Conservation (phyloP, 2,113 vertebrate genomes). For the Cranoglanis bouderius region DNA sequence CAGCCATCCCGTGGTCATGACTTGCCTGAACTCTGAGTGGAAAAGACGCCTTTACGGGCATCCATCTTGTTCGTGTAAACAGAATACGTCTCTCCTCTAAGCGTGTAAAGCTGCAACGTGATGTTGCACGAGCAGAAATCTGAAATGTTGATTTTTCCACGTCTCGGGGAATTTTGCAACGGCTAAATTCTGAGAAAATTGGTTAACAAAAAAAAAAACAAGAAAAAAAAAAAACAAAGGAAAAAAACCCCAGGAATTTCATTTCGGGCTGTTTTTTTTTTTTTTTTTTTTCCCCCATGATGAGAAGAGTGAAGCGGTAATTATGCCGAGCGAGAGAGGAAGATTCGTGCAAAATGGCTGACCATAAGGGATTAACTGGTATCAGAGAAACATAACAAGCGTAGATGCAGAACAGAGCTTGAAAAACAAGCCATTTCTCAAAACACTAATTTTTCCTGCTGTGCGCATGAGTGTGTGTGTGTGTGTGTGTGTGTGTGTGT, state of each 20-base stretch:
- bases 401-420: not conserved
- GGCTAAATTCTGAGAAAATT: not conserved
- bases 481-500: not conserved
- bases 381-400: not conserved
- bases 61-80: not conserved
- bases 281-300: not conserved
- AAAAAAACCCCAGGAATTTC: not conserved
- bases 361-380: constrained; percentile 1
- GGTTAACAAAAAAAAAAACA: not conserved
- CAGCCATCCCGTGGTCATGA: not conserved
- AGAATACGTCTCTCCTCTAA: not conserved
- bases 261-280: not conserved
- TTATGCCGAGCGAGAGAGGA: not conserved
- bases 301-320: not conserved
- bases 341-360: constrained; percentile 2
- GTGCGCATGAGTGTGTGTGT: not conserved
- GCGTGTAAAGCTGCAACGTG: not conserved
- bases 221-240: not conserved
- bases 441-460: not conserved
- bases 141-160: not conserved
- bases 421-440: not conserved
- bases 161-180: not conserved
- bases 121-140: not conserved
- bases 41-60: not conserved
- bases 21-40: not conserved